Conservation (phyloP, 2,888 invertebrate species). For the Stomorhina lunata region DNA sequence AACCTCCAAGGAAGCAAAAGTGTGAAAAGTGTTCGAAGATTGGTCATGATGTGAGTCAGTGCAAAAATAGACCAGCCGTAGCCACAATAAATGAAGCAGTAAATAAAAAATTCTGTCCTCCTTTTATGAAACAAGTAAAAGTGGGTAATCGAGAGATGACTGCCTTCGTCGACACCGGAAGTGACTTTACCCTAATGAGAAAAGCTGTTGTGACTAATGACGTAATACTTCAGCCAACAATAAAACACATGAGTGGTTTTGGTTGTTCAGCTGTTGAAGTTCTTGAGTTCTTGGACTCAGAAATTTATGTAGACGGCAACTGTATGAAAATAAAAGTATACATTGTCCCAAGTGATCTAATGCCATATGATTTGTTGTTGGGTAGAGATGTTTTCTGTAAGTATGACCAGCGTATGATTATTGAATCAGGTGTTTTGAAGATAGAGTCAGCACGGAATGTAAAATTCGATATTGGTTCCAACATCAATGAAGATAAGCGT, state of each 20-base stretch:
- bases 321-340: conserved; percentile 9
- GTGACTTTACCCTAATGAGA: conserved; percentile 46
- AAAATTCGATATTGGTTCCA: background rate
- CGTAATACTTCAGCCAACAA: too few species aligned
- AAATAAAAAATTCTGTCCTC: background rate
- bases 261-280: conserved; percentile 54
- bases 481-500: background rate
- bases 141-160: background rate
- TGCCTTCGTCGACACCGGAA: conserved; percentile 60
- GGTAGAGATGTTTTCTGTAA: background rate
- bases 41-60: conserved; percentile 55
- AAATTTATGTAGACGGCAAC: conserved; percentile 29
- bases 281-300: conserved; percentile 15
- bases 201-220: conserved; percentile 32
- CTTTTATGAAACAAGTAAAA: conserved; percentile 47
- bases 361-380: background rate
- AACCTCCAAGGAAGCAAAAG: background rate
- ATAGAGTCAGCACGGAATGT: background rate
- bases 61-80: conserved; percentile 14
- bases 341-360: too few species aligned
- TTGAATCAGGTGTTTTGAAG: background rate
- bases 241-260: conserved; percentile 41
- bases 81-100: conserved; percentile 10
- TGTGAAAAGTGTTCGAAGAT: conserved; percentile 53
- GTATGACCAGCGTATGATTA: background rate